Conservation (phyloP, 2,797 vertebrate genomes). For the Melanotaenia maccullochi region DNA sequence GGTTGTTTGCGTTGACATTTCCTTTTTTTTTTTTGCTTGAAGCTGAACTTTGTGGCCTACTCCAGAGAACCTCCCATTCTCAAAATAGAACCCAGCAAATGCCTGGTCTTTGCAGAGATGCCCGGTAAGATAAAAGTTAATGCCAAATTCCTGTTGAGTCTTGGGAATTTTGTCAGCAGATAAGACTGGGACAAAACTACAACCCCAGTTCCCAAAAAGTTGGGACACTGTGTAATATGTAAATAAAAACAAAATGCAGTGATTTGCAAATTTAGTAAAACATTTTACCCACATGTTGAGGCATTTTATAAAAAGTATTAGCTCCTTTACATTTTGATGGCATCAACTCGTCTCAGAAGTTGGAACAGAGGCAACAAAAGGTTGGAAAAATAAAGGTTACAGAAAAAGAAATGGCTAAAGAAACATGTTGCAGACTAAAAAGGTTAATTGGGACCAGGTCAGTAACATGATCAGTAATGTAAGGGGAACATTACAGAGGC, state of each 20-base stretch:
- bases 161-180: conserved; percentile 63
- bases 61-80: conserved; percentile 55
- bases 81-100: conserved; percentile 69
- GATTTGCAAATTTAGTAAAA: not conserved
- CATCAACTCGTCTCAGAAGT: not conserved
- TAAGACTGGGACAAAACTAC: conserved; percentile 12
- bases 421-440: not conserved
- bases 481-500: not conserved
- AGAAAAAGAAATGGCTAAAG: not conserved
- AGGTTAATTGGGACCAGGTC: not conserved
- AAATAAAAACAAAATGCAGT: too few species aligned
- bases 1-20: conserved; percentile 60
- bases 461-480: not conserved
- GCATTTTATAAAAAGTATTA: not conserved
- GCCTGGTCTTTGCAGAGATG: conserved; percentile 51
- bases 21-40: conserved; percentile 56
- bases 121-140: conserved; percentile 52
- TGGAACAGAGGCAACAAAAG: not conserved
- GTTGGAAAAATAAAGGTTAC: not conserved
- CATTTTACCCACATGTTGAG: not conserved
- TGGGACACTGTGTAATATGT: too few species aligned
- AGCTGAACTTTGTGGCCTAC: conserved; percentile 56
- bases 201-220: too few species aligned
- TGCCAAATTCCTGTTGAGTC: conserved; percentile 49
- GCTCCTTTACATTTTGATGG: not conserved